These are phyloP conservation scores for Macropodus opercularis DNA, from an alignment of 2,797 vertebrate genomes.

Conservation along the genomic window DNA sequence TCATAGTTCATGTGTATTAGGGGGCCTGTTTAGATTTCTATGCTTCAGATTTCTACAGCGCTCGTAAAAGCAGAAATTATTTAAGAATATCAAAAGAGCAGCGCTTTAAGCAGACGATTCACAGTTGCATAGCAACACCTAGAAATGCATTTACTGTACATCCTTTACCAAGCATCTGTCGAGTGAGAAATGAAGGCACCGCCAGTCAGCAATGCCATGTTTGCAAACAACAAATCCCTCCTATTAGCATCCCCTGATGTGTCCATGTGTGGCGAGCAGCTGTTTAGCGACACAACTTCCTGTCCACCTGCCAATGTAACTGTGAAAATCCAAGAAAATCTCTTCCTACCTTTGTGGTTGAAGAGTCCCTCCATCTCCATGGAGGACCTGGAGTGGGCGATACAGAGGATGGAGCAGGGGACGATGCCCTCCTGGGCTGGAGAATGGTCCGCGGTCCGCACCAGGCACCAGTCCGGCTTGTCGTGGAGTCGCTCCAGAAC, in stretches of 20 bases:
- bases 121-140: slow-evolving; percentile 63
- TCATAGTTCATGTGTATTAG: no score
- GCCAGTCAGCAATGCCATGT: slow-evolving; percentile 29
- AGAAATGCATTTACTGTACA: slow-evolving; percentile 22
- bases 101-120: slow-evolving; percentile 16
- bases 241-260: not conserved
- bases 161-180: slow-evolving; percentile 41
- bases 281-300: slow-evolving; percentile 8
- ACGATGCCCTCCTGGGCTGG: slow-evolving; percentile 96
- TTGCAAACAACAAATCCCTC: slow-evolving; percentile 46
- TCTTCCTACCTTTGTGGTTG: slow-evolving; percentile 96
- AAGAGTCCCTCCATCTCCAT: slow-evolving; percentile 99
- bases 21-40: no score
- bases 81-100: slow-evolving; percentile 48
- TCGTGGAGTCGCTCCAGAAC: slow-evolving; percentile 96
- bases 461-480: slow-evolving; percentile 97
- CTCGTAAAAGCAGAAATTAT: slow-evolving; percentile 14
- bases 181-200: slow-evolving; percentile 39
- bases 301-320: not conserved
- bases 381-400: slow-evolving; percentile 97
- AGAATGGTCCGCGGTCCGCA: slow-evolving; percentile 94
- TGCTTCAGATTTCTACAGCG: not conserved
- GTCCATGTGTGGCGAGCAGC: slow-evolving; percentile 8
- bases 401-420: slow-evolving; percentile 94
- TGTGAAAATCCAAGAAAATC: not conserved